A percentile compares a stretch with the other conserved stretches of the same genome.
Evolutionary conservation across 2,888 invertebrate genomes (phyloP).

Genomic region (Lasioglossum villosulum): DNA sequence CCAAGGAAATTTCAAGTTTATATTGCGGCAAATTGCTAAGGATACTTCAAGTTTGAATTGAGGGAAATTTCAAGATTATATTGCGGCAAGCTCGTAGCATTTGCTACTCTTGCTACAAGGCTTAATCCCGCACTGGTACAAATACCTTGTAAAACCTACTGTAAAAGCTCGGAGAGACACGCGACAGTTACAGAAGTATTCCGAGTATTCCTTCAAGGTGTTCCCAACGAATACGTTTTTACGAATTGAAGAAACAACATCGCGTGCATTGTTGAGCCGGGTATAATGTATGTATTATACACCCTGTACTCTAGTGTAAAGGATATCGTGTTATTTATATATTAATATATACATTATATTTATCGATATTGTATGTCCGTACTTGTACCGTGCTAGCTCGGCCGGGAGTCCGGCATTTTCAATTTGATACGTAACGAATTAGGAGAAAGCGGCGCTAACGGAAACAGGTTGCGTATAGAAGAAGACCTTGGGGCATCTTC

Average conservation of each 20-base stretch:
- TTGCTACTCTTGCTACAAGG: too few relatives aligned
- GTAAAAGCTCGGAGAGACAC: neutral
- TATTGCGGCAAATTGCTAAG: too few relatives aligned
- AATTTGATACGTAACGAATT: slow-evolving; percentile 57
- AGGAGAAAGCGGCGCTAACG: slow-evolving; percentile 40
- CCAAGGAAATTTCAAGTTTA: too few relatives aligned
- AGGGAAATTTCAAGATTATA: too few relatives aligned
- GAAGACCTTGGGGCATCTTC: neutral
- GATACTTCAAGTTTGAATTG: too few relatives aligned
- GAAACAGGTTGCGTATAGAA: neutral
- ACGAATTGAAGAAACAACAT: neutral
- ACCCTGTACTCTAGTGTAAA: slow-evolving; percentile 73
- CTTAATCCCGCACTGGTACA: too few relatives aligned
- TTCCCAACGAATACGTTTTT: neutral
- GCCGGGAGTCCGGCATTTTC: slow-evolving; percentile 46
- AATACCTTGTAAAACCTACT: too few relatives aligned
- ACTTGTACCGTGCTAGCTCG: slow-evolving; percentile 51
- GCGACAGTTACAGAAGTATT: neutral
- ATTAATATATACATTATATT: slow-evolving; percentile 68
- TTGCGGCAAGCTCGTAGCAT: too few relatives aligned
- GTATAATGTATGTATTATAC: slow-evolving; percentile 67
- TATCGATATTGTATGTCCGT: slow-evolving; percentile 71
- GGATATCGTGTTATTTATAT: slow-evolving; percentile 72
- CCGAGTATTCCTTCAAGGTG: neutral
- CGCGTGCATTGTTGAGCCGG: neutral